A percentile compares a stretch with the other conserved stretches of the same genome.
Evolutionary conservation across 2,888 invertebrate species (phyloP).

Genomic region (Lepidochitona cinerea): DNA sequence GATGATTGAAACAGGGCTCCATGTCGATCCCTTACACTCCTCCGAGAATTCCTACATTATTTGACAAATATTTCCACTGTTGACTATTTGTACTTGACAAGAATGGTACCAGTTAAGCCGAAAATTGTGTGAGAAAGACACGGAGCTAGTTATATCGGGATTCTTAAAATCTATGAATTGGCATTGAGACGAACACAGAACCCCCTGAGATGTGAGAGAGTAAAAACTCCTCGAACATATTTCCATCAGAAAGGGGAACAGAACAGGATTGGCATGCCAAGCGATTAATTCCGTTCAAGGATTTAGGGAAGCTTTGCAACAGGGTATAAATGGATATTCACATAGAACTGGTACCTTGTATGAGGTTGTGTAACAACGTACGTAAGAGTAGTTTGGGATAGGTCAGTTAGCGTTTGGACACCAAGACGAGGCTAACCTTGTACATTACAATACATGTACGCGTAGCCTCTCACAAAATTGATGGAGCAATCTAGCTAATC

Average conservation of each 20-base stretch:
- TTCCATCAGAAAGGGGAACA: too few relatives aligned
- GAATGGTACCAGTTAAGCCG: not conserved
- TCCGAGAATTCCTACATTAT: not conserved
- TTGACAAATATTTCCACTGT: not conserved
- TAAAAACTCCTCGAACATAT: too few relatives aligned
- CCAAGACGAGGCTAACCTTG: not conserved
- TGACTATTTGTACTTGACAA: not conserved
- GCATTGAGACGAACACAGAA: too few relatives aligned
- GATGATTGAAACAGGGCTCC: not conserved
- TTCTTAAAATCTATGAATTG: too few relatives aligned
- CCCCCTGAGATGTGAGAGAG: too few relatives aligned
- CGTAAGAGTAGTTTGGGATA: too few relatives aligned
- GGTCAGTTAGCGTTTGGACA: too few relatives aligned
- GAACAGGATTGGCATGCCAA: too few relatives aligned
- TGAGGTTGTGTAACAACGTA: too few relatives aligned
- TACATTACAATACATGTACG: not conserved
- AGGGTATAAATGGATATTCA: too few relatives aligned
- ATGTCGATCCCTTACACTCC: not conserved
- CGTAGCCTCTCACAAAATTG: not conserved
- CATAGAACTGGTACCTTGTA: too few relatives aligned
- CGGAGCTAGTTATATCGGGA: not conserved
- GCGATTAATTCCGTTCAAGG: not conserved
- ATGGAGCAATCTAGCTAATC: not conserved
- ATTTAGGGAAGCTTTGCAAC: too few relatives aligned
- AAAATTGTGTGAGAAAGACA: not conserved